These are phyloP conservation scores for Mobula birostris DNA, from an alignment of 2,113 vertebrate species.

Conservation along the genomic window DNA sequence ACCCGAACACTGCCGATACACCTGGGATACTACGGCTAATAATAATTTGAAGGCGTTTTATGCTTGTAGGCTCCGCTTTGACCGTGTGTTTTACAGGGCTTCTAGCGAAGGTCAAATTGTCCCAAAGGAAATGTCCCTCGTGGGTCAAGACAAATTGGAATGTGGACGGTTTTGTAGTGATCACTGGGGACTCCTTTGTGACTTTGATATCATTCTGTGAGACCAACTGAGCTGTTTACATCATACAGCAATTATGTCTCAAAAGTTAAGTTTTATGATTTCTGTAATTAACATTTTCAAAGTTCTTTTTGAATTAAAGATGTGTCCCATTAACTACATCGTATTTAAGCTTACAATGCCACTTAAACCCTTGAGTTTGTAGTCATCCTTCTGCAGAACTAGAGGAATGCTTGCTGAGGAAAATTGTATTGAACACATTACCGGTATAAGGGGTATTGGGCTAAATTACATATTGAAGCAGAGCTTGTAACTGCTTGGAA, in stretches of 20 bases:
- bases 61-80: conserved; percentile 73
- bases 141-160: conserved; percentile 84
- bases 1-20: conserved; percentile 80
- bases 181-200: conserved; percentile 90
- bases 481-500: neutral
- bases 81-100: conserved; percentile 71
- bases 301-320: neutral
- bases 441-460: neutral
- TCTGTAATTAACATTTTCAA: neutral
- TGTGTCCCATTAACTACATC: neutral
- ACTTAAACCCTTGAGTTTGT: neutral
- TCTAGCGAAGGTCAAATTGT: conserved; percentile 51
- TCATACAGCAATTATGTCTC: neutral
- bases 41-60: conserved; percentile 61
- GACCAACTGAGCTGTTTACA: neutral
- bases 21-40: conserved; percentile 85
- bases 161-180: conserved; percentile 85
- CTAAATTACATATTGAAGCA: neutral
- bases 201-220: conserved; percentile 58
- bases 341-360: neutral
- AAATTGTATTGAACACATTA: neutral
- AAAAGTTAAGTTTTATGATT: neutral
- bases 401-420: neutral
- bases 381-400: neutral
- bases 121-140: conserved; percentile 73